Percentiles rank a stretch among this genome's conserved stretches.
Evolutionary conservation across 2,113 vertebrate genomes (phyloP).

Genomic region (Epinephelus lanceolatus): DNA sequence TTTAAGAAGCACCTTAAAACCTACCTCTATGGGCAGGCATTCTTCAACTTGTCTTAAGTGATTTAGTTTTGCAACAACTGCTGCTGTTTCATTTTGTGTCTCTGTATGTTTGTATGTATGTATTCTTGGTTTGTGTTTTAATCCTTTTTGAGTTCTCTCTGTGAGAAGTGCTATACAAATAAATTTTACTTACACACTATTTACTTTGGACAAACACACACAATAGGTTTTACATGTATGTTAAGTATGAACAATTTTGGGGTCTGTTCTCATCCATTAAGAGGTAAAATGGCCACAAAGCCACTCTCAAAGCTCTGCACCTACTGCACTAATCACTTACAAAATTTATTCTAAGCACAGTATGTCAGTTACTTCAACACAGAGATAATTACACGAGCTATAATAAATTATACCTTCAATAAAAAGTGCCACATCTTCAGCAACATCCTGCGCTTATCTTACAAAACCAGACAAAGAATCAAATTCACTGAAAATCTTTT

Average conservation of each 20-base stretch:
- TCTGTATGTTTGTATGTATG: too few species aligned
- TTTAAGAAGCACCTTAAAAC: too few species aligned
- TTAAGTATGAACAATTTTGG: not conserved
- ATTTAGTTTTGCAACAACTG: too few species aligned
- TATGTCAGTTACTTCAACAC: not conserved
- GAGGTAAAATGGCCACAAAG: not conserved
- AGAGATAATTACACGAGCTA: not conserved
- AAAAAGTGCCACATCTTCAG: not conserved
- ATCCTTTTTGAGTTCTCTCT: too few species aligned
- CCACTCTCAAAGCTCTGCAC: not conserved
- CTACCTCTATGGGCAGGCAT: too few species aligned
- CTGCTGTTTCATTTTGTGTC: too few species aligned
- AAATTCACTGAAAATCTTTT: constrained; percentile 60
- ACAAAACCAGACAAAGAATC: constrained; percentile 22
- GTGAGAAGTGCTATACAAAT: too few species aligned
- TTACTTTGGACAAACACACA: too few species aligned
- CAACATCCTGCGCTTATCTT: not conserved
- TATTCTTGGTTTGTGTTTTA: too few species aligned
- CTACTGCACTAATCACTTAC: not conserved
- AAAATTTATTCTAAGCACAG: not conserved
- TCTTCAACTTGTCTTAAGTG: too few species aligned
- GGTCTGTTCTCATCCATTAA: not conserved
- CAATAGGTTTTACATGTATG: too few species aligned
- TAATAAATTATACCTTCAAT: not conserved
- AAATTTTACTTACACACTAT: too few species aligned